A percentile compares a stretch with the other conserved stretches of the same genome.
phyloP scores from a whole-genome alignment of 2,888 invertebrate genomes.

The Cantharis rustica region DNA sequence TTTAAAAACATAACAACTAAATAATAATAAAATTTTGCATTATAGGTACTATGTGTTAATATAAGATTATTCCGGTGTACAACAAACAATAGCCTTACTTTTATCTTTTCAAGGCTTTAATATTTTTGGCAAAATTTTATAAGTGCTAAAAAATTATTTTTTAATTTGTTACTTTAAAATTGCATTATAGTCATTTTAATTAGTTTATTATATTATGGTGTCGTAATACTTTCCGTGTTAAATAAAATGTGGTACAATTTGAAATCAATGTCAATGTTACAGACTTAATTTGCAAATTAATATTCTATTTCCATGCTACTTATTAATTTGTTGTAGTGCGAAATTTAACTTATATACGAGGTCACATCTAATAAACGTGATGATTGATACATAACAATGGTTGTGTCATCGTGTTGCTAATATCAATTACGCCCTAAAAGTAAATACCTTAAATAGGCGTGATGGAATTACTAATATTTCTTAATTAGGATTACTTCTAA shows the following conservation, averaged over 20 bases:
- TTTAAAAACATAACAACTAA: background rate
- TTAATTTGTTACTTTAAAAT: background rate
- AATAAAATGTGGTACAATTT: background rate
- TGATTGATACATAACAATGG: conserved; percentile 8
- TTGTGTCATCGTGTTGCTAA: conserved; percentile 9
- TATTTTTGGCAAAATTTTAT: background rate
- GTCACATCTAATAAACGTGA: conserved; percentile 3
- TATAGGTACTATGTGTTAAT: background rate
- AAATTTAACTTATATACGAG: background rate
- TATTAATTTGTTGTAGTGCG: background rate
- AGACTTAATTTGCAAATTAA: conserved; percentile 2
- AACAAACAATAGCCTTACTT: background rate
- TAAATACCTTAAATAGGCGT: background rate
- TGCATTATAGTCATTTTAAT: background rate
- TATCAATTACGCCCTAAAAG: conserved; percentile 4
- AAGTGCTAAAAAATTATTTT: background rate
- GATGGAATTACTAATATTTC: background rate
- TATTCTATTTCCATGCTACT: background rate
- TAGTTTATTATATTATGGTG: background rate
- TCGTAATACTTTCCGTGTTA: background rate
- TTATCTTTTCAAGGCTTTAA: background rate
- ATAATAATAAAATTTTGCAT: background rate
- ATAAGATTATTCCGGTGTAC: background rate
- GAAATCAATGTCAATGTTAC: conserved; percentile 21
- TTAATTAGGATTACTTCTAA: background rate